These are phyloP conservation scores for Tiphia femorata DNA, from an alignment of 2,888 invertebrate genomes.

Conservation along the genomic window DNA sequence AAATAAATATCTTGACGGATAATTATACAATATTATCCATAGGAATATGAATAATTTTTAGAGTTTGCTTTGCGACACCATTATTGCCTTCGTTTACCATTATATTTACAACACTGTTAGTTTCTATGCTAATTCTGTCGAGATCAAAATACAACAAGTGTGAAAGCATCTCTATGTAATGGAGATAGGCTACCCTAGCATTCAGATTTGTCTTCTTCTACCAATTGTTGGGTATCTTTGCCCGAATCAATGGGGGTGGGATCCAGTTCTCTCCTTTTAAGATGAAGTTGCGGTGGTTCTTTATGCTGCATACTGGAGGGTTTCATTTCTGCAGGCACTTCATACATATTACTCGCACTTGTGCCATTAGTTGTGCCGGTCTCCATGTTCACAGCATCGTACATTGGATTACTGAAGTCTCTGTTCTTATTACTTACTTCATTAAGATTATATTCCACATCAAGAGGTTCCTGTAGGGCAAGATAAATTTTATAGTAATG, in stretches of 20 bases:
- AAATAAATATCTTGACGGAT: too few relatives aligned
- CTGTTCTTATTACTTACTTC: conserved; percentile 84
- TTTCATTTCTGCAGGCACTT: conserved; percentile 84
- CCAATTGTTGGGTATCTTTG: conserved; percentile 91
- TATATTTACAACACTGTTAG: too few relatives aligned
- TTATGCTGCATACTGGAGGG: conserved; percentile 87
- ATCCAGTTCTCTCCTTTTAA: conserved; percentile 84
- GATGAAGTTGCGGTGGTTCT: conserved; percentile 79
- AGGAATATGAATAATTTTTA: too few relatives aligned
- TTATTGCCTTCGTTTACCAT: too few relatives aligned
- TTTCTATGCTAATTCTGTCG: too few relatives aligned
- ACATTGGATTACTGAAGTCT: conserved; percentile 98
- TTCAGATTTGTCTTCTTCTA: conserved; percentile 85
- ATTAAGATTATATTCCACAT: conserved; percentile 84
- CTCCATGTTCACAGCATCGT: conserved; percentile 87
- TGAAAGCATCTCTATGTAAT: conserved; percentile 38
- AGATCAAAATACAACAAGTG: conserved; percentile 51
- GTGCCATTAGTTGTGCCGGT: conserved; percentile 74
- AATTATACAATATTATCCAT: too few relatives aligned
- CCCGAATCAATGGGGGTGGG: conserved; percentile 87
- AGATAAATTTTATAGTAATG: neutral
- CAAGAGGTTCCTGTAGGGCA: conserved; percentile 74
- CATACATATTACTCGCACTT: conserved; percentile 81
- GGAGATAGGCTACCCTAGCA: conserved; percentile 55
- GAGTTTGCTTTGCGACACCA: too few relatives aligned